Evolutionary conservation across 2,888 invertebrate genomes (phyloP), one percentile per base, ranked within the genome.

Genomic region (Diaperis boleti): DNA sequence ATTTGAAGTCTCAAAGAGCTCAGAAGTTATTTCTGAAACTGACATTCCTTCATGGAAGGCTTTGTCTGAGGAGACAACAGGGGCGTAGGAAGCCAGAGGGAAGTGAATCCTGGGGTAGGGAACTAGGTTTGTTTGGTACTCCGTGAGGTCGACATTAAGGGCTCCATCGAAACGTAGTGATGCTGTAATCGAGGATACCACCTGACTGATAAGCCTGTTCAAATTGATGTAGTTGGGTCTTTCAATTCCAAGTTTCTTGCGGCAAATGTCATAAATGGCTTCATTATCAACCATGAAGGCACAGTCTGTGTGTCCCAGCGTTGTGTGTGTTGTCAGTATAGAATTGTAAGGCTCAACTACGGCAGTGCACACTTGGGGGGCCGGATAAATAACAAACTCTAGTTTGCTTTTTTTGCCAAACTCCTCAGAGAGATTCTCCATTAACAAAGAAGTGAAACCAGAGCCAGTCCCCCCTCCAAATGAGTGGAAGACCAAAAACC

Each of bases 261-360:
- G 86, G 82, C 96, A 96, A 73, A 96, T 95, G 76, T 96, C 95
- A 79, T 95, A 95, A 74, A 96, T 90, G n/a, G 96, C 96, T 79
- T 96, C 95, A 75, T 96, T 96, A 84, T 96, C 96, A 13, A 95
- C 93, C 91, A 95, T 93, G 79, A 96, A 96, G 1, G 94, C 92
- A 78, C 96, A 96, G 81, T 96, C 95, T 0, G 93, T 92, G 78
- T 92, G 92, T 67, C 86, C 80, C 82, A 96, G 86, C 17, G 95
- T 95, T 13, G 93, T 92, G 82, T 96, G 96, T 0, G 96, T 96
- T 39, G 95, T 94, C 62, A 96, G 81, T 55, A 95, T 89, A 0
- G 96, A 92, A 80, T 96, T 96, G 83, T 96, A 97, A 0, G 96
- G 96, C 79, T 96, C 96, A 35, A 96, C 96, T 7, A 96, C 95